A percentile compares a stretch with the other conserved stretches of the same genome.
These are phyloP conservation scores for Regulus satrapa DNA, from an alignment of 2,113 vertebrate genomes.

Conservation along the genomic window DNA sequence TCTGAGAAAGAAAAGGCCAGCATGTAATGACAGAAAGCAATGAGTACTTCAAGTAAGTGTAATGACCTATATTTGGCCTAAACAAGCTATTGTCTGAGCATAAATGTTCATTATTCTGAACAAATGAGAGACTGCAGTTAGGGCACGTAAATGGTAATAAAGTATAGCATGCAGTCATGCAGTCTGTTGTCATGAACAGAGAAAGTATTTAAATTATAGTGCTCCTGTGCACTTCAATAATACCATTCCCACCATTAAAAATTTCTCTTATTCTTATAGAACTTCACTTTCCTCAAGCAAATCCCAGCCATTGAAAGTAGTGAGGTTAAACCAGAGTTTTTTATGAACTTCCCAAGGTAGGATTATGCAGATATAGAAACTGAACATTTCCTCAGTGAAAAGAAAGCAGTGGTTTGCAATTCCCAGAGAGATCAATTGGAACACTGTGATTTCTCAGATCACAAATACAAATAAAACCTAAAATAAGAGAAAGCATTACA, in stretches of 20 bases:
- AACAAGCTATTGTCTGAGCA: neutral
- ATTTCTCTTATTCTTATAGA: neutral
- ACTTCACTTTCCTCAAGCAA: neutral
- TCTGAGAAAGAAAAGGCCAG: neutral
- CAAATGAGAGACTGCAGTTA: neutral
- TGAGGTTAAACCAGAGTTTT: neutral
- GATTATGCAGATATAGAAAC: neutral
- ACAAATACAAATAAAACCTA: neutral
- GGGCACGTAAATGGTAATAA: neutral
- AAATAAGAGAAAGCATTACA: neutral
- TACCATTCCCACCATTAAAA: neutral
- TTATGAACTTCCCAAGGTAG: neutral
- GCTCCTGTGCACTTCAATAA: neutral
- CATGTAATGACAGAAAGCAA: neutral
- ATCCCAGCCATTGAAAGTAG: neutral
- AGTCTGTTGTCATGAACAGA: neutral
- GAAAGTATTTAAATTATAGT: neutral
- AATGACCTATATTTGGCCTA: constrained; percentile 8
- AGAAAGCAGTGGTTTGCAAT: neutral
- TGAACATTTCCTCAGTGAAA: neutral
- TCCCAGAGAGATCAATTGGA: neutral
- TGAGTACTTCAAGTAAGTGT: neutral
- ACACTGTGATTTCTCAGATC: neutral
- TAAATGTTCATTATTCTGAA: neutral
- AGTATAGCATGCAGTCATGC: neutral